phyloP scores from a whole-genome alignment of 2,888 invertebrate species.

The Ectobius pallidus region DNA sequence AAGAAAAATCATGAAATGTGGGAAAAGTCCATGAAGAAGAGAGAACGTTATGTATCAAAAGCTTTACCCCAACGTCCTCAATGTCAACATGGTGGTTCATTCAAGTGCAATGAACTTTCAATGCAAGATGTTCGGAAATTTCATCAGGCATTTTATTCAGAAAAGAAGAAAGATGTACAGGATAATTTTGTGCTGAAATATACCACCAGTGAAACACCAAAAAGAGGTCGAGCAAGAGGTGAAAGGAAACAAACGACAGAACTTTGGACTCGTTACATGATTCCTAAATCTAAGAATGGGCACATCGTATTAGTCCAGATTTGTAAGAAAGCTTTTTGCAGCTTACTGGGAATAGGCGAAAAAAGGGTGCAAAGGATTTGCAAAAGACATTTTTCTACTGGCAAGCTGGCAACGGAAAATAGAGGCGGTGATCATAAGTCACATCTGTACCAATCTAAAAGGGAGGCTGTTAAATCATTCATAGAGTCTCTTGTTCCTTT shows the following conservation, averaged over 20 bases:
- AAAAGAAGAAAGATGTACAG: background rate
- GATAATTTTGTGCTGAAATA: background rate
- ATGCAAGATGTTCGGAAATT: background rate
- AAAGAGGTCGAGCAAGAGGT: background rate
- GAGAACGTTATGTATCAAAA: background rate
- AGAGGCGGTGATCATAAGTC: conserved; percentile 11
- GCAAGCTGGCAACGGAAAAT: background rate
- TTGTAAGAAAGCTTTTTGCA: background rate
- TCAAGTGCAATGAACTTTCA: too few species aligned
- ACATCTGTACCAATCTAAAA: background rate
- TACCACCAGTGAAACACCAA: background rate
- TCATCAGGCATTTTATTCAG: background rate
- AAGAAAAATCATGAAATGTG: background rate
- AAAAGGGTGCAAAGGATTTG: background rate
- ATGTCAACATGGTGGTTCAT: background rate
- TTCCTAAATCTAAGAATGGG: background rate
- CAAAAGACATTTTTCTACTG: conserved; percentile 14
- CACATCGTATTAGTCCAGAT: background rate
- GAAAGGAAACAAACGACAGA: background rate
- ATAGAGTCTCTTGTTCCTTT: conserved; percentile 4
- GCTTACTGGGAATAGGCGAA: conserved; percentile 4
- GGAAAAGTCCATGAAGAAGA: background rate
- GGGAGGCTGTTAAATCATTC: background rate
- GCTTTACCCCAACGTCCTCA: background rate
- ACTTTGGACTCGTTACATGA: background rate